Evolutionary conservation across 2,113 vertebrate genomes (phyloP), one percentile per base, ranked within the genome.

Genomic region (Fulica atra): DNA sequence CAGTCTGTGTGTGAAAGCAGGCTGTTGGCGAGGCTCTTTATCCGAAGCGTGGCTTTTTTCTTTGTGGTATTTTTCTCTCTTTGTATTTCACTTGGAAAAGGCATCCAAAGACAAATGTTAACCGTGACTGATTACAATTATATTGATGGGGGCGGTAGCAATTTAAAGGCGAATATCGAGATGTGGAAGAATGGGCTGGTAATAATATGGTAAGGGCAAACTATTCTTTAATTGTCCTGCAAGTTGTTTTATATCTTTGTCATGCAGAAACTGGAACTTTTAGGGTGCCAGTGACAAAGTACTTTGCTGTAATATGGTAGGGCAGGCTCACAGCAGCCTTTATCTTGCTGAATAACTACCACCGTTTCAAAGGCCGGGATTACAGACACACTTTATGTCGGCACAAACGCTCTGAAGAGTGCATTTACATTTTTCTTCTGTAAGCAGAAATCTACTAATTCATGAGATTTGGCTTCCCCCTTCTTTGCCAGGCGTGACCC

Each of bases 1-100:
- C 95, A 92, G 93, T 68, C 96, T 87, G 90, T 35, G 74, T 79
- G 92, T 91, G 92, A 94, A 93, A 96, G 92, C 86, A 69, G 95
- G 69, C 95, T 91, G 95, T 64, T 86, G 86, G 90, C 3, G 50
- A 95, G 83, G 88, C 86, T 85, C 73, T 96, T 96, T 95, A 86
- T 89, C 92, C n/a, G 0, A 76, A 93, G 61, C 5, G 46, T 74
- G 93, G 81, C 90, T 95, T 94, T 96, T 95, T 93, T 89, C 90
- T 85, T 81, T 56, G 92, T 9, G 0, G 72, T 63, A 44, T 97
- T 96, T 96, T 95, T 61, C 80, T 66, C 83, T 69, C 95, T 96
- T 96, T 95, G 95, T 93, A 82, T 95, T 95, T 78, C 60, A 87
- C 88, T 94, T 86, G 95, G 92, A 96, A 97, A 96, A 96, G 95